Base-by-base conservation (phyloP, 1,140 invertebrate species). In the Drosophila santomea region DNA sequence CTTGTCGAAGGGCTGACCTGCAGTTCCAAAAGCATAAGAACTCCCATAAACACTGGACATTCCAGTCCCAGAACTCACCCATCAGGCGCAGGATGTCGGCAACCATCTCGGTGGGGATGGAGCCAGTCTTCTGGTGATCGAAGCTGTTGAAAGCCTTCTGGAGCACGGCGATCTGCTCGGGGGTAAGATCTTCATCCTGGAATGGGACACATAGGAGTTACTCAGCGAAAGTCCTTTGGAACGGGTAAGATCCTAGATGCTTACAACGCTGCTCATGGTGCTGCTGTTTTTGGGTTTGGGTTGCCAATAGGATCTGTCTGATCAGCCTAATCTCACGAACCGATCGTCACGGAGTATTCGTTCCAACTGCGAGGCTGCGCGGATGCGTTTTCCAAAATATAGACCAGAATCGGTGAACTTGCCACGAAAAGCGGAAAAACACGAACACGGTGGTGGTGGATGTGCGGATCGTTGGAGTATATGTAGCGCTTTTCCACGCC, bases 141-240 rank as follows among this genome's bases (percentile, higher is more conserved):
- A 99, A 99, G 93, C 97, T 98, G 94, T 98, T 97, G 93, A 99
- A 99, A 47, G 98, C 98, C 93, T 98, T 98, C 89, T 96, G 96
- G 71, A 98, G 94, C 79, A 98, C 97, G 77, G 94, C 94, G 82
- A 95, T 94, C 93, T 95, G 94, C 92, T 95, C 94, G 68, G 94
- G 92, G 38, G 94, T 94, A 61, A 95, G 92, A 91, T 95, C 94
- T 76, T 95, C 94, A 88, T 94, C 94, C 94, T 95, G 82, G 32
- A n/a, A 10, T 14, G 80, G 75, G 17, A 10, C 6, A 56, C 50
- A 50, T 10, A 68, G 35, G 51, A 15, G 58, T 25, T 39, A 20
- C 47, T 52, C 38, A 45, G n/a, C 36, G 39, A 32, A 36, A 20
- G 15, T 68, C 64, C 64, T 52, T 4, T 20, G 4, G 2, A 38